These are phyloP conservation scores for Cinclus mexicanus DNA, from an alignment of 2,113 vertebrate genomes.

Conservation along the genomic window DNA sequence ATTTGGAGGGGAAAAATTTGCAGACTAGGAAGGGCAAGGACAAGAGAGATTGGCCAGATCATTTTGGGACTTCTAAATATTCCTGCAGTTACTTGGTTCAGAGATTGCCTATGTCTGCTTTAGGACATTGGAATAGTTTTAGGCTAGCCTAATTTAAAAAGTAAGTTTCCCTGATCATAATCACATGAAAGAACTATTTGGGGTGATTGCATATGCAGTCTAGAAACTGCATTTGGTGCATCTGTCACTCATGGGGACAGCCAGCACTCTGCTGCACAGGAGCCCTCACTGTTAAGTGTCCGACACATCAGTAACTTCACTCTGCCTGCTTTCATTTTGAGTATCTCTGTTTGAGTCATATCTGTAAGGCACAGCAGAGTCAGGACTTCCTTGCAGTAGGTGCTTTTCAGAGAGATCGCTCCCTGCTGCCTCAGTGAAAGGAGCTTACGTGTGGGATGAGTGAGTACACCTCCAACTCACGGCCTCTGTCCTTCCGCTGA, in stretches of 20 bases:
- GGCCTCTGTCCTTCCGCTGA: constrained; percentile 10
- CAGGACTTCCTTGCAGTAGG: constrained; percentile 34
- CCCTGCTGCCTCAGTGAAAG: constrained; percentile 40
- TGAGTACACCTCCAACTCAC: constrained; percentile 27
- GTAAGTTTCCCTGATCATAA: not conserved
- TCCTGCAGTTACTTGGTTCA: not conserved
- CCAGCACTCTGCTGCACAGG: not conserved
- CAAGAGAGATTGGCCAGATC: not conserved
- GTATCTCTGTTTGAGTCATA: constrained; percentile 4
- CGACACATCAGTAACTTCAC: not conserved
- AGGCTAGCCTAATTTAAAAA: not conserved
- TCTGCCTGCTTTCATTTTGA: not conserved
- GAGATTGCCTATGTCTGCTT: not conserved
- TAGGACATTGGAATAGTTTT: not conserved
- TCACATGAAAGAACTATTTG: not conserved
- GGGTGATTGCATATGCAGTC: not conserved
- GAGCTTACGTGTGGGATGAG: constrained; percentile 39
- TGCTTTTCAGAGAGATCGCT: not conserved
- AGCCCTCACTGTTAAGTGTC: not conserved
- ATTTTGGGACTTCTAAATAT: not conserved
- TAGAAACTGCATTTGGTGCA: rapidly evolving
- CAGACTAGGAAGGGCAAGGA: not conserved
- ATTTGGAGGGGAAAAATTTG: not conserved
- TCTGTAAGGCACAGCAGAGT: constrained; percentile 23
- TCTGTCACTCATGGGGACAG: not conserved